Evolutionary conservation across 2,797 vertebrate species (phyloP).

Genomic region (Rhynchotus rufescens): DNA sequence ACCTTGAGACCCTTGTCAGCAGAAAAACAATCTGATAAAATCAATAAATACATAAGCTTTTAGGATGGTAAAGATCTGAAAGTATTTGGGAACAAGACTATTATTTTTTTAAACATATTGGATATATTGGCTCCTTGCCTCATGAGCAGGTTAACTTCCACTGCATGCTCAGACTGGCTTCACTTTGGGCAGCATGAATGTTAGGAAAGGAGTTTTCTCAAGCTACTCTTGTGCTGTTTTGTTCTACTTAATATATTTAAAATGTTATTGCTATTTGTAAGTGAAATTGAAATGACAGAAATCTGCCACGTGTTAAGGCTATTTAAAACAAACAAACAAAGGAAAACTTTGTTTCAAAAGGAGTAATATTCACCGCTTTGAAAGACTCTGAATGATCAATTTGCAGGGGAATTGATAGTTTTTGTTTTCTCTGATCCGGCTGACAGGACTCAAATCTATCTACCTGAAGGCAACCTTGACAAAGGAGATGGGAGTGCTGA

Average conservation of each 20-base stretch:
- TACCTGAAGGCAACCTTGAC: not conserved
- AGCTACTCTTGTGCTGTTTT: not conserved
- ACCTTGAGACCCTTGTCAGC: not conserved
- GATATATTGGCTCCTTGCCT: not conserved
- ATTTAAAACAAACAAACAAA: not conserved
- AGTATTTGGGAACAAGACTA: not conserved
- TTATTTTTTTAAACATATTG: not conserved
- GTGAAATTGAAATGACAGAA: not conserved
- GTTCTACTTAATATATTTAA: not conserved
- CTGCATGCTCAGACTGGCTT: not conserved
- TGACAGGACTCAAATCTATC: not conserved
- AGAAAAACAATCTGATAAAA: not conserved
- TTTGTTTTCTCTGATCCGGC: not conserved
- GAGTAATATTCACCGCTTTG: not conserved
- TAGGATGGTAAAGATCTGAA: not conserved
- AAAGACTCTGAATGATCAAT: not conserved
- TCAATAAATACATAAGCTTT: not conserved
- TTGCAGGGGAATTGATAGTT: not conserved
- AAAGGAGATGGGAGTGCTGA: not conserved
- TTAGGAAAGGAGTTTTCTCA: not conserved
- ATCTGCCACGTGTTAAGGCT: fast-evolving
- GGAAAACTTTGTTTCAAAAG: not conserved
- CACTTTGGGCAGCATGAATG: not conserved
- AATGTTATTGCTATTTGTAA: not conserved
- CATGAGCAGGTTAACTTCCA: not conserved